A percentile compares a stretch with the other conserved stretches of the same genome.
phyloP scores from a whole-genome alignment of 2,797 vertebrate genomes.

The Crypturellus tataupa region DNA sequence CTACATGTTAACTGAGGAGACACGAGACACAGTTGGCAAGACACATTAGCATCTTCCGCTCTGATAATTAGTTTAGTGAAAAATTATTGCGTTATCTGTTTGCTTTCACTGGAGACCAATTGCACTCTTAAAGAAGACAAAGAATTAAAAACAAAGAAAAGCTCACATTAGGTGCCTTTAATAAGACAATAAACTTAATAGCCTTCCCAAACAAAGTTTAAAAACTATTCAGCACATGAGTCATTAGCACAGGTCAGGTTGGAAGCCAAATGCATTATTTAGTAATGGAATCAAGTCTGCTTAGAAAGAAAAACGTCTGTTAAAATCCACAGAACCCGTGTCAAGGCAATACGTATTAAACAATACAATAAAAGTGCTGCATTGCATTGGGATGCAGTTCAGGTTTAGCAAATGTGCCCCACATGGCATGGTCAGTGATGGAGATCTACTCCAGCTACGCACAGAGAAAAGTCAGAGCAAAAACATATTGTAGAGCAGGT shows the following conservation, averaged over 20 bases:
- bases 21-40: slow-evolving; percentile 67
- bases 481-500: slow-evolving; percentile 50
- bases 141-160: slow-evolving; percentile 16
- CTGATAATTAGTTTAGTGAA: slow-evolving; percentile 81
- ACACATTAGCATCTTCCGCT: slow-evolving; percentile 77
- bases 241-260: slow-evolving; percentile 52
- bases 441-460: not conserved
- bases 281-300: slow-evolving; percentile 51
- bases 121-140: slow-evolving; percentile 30
- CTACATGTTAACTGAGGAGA: slow-evolving; percentile 5
- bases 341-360: not conserved
- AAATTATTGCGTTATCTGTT: slow-evolving; percentile 78
- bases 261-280: slow-evolving; percentile 66
- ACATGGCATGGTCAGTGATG: not conserved
- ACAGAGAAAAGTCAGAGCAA: not conserved
- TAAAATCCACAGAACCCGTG: slow-evolving; percentile 18
- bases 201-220: slow-evolving; percentile 17
- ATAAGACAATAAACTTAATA: slow-evolving; percentile 59
- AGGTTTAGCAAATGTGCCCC: not conserved
- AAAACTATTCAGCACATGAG: slow-evolving; percentile 29
- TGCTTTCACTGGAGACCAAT: slow-evolving; percentile 73
- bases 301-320: slow-evolving; percentile 38
- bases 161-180: slow-evolving; percentile 66
- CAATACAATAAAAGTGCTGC: not conserved
- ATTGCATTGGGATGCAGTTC: not conserved